Base-by-base conservation (phyloP, 2,797 vertebrate genomes). In the Mormyrops boulengeri region DNA sequence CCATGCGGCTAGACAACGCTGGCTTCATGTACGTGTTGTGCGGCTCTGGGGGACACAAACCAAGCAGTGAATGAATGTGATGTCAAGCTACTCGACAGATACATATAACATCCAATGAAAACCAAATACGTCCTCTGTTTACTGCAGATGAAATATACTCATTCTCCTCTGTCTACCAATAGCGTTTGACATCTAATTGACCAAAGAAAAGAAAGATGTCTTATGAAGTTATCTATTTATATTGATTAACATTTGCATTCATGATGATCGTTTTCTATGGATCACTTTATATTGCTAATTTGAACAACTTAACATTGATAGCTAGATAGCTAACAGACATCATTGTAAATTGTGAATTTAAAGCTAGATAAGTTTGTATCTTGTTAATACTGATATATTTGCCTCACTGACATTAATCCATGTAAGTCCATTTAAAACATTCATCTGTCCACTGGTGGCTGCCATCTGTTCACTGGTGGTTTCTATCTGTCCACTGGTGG, bases 21-120 rank as follows among this genome's bases (percentile, higher is more conserved):
- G 88, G 89, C 90, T 94, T 94, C 89, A 26, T 22, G 92, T 93
- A 96, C 77, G 93, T 89, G 90, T 91, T 94, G 49, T n/a, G 5
- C 12, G 89, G 91, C 17, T 96, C 96, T 97, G 92, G 38, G 62
- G 91, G 90, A 92, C 85, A 93, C 69, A 91, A 22, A 90, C 2
- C n/a, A 4, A 26, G 52, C 73, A 82, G 47, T 22, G 87, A 73
- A 38, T 90, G 93, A 86, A 84, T 7, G 38, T 80, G 41, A 80
- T 6, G 2, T 9, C 38, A 44, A 80, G 34, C 44, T 12, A 49
- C 41, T 14, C 9, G 4, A 85, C n/a, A 12, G 87, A 41, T 11
- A 88, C 26, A 88, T 38, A 38, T 4, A 12, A 34, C 30, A 30
- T 69, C 30, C 30, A 34, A 69, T 69, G 30, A 14, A 69, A 69